Evolutionary conservation across 2,113 vertebrate genomes (phyloP).

Genomic region (Sorex fumeus): DNA sequence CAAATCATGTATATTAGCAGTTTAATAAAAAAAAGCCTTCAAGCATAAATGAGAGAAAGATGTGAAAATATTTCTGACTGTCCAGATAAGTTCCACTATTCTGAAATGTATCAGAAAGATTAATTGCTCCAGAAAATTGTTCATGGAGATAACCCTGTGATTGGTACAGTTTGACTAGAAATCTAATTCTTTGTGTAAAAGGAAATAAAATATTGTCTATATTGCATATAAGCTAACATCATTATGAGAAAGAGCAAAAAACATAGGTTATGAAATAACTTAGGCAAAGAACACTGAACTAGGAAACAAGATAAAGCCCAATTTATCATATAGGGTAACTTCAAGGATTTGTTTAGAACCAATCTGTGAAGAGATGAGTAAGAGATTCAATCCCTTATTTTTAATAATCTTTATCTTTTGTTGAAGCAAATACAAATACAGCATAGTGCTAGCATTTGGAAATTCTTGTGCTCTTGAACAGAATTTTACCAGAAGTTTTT

Average conservation of each 20-base stretch:
- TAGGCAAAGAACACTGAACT: neutral
- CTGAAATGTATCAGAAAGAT: conserved; percentile 28
- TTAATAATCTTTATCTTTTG: neutral
- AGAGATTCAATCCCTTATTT: neutral
- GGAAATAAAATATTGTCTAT: neutral
- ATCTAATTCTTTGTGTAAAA: conserved; percentile 4
- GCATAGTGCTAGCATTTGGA: neutral
- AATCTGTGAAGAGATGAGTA: neutral
- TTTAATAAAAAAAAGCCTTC: neutral
- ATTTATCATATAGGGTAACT: neutral
- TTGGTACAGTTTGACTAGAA: neutral
- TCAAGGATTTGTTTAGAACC: neutral
- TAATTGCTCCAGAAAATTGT: conserved; percentile 3
- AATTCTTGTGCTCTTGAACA: neutral
- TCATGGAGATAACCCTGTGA: neutral
- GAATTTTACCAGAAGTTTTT: conserved; percentile 18
- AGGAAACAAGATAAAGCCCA: neutral
- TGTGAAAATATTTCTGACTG: conserved; percentile 44
- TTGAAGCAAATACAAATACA: conserved; percentile 1
- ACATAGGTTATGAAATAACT: neutral
- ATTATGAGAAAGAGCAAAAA: neutral
- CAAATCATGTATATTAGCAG: neutral
- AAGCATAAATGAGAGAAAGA: neutral
- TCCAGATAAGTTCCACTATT: conserved; percentile 29
- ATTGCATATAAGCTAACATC: neutral